Conservation (phyloP, 2,797 vertebrate genomes). For the Hylomyscus alleni region DNA sequence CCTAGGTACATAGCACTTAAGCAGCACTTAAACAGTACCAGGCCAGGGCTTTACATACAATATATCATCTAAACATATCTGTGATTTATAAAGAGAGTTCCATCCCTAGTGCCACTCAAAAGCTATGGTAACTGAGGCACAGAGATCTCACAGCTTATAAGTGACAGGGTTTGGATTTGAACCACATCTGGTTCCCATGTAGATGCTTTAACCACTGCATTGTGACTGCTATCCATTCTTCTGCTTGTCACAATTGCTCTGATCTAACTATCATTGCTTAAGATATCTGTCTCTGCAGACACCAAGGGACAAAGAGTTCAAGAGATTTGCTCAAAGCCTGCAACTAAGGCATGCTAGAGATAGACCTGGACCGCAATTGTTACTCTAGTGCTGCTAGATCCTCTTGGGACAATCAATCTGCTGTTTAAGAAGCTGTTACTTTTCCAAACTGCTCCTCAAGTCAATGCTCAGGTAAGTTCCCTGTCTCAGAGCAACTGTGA, state of each 20-base stretch:
- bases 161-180: slow-evolving; percentile 5
- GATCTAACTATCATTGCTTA: not conserved
- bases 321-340: not conserved
- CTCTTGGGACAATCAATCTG: not conserved
- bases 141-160: not conserved
- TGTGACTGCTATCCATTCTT: not conserved
- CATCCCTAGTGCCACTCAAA: slow-evolving; percentile 22
- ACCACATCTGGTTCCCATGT: not conserved
- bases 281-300: not conserved
- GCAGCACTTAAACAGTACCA: not conserved
- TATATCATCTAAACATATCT: not conserved
- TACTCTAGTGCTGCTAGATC: not conserved
- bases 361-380: not conserved
- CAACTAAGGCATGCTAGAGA: not conserved
- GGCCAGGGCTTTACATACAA: not conserved
- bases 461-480: not conserved
- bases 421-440: not conserved
- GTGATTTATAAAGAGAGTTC: not conserved
- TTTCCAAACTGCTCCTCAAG: not conserved
- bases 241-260: not conserved
- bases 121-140: not conserved
- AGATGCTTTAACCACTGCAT: not conserved
- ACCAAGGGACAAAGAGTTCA: not conserved
- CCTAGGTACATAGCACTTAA: not conserved
- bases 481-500: not conserved